Percentiles rank a stretch among this genome's conserved stretches.
phyloP scores from a whole-genome alignment of 1,140 invertebrate species.

The Rhopalosiphum maidis region DNA sequence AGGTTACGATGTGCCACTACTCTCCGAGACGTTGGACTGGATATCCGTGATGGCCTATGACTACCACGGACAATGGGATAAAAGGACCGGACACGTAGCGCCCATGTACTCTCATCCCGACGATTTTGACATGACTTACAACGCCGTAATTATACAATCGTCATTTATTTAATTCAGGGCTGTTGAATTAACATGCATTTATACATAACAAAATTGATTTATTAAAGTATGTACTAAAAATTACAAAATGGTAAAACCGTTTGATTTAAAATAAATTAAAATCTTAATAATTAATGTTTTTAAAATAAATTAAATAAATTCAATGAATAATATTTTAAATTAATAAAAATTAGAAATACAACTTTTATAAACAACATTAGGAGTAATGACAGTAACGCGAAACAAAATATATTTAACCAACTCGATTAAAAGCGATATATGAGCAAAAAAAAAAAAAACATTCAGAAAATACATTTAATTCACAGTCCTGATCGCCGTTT shows the following conservation, averaged over 20 bases:
- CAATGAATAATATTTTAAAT: too few species aligned
- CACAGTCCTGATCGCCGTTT: too few species aligned
- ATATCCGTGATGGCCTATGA: conserved; percentile 92
- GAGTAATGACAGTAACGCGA: too few species aligned
- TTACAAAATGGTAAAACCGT: neutral
- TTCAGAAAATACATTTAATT: too few species aligned
- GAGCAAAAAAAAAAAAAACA: too few species aligned
- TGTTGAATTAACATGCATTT: neutral
- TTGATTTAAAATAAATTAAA: neutral
- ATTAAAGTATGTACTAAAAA: neutral
- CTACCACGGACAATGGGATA: conserved; percentile 90
- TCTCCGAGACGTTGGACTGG: conserved; percentile 80
- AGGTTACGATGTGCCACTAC: conserved; percentile 78
- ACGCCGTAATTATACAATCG: conserved; percentile 69
- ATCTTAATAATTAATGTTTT: neutral
- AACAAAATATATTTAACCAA: too few species aligned
- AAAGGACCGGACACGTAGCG: conserved; percentile 85
- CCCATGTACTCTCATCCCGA: conserved; percentile 78
- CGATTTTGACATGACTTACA: conserved; percentile 78
- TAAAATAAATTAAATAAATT: neutral
- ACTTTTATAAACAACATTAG: too few species aligned
- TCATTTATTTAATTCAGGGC: neutral
- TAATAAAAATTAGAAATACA: too few species aligned
- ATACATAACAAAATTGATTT: neutral
- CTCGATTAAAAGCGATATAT: too few species aligned